A percentile compares a stretch with the other conserved stretches of the same genome.
Evolutionary conservation across 2,888 invertebrate genomes (phyloP).

Genomic region (Polydrusus cervinus): DNA sequence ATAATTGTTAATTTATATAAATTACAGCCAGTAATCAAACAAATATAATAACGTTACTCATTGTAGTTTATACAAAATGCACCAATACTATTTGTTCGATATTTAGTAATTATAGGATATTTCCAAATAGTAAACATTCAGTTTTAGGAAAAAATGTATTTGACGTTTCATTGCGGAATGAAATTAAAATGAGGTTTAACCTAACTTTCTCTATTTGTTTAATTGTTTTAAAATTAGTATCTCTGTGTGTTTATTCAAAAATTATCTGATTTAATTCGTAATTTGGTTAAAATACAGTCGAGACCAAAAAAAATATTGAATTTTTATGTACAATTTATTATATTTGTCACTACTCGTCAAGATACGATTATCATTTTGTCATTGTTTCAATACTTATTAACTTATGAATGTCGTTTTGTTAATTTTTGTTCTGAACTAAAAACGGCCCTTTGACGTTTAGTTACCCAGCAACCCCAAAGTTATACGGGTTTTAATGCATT

Average conservation of each 20-base stretch:
- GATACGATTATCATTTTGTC: too few relatives aligned
- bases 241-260: neutral
- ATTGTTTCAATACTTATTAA: too few relatives aligned
- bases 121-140: constrained; percentile 3
- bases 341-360: too few relatives aligned
- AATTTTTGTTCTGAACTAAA: too few relatives aligned
- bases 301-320: too few relatives aligned
- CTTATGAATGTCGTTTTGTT: too few relatives aligned
- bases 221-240: neutral
- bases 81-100: constrained; percentile 4
- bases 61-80: neutral
- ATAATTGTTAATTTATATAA: neutral
- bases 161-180: neutral
- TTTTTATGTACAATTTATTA: too few relatives aligned
- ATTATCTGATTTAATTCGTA: neutral
- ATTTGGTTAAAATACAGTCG: too few relatives aligned
- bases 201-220: neutral
- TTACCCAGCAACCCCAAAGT: too few relatives aligned
- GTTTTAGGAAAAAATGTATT: neutral
- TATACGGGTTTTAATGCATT: too few relatives aligned
- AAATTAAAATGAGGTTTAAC: neutral
- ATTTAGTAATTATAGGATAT: neutral
- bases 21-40: neutral
- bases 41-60: neutral
- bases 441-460: too few relatives aligned